A percentile compares a stretch with the other conserved stretches of the same genome.
These are phyloP conservation scores for Dryadula phaetusa DNA, from an alignment of 2,888 invertebrate species.

Conservation along the genomic window DNA sequence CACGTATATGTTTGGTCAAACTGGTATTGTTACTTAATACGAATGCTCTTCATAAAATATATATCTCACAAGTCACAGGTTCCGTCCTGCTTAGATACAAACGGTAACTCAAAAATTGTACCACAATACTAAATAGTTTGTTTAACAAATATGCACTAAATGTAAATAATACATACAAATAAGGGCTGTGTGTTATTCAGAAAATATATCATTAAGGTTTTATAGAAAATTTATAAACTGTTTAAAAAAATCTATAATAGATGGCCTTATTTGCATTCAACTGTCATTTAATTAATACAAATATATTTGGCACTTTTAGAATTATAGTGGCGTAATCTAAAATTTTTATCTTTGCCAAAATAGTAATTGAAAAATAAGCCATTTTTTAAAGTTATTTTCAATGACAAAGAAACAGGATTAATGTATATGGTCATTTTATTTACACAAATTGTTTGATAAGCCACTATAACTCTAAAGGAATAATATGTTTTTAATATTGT, in stretches of 20 bases:
- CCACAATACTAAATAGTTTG: neutral
- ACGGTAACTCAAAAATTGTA: conserved; percentile 37
- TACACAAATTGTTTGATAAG: too few relatives aligned
- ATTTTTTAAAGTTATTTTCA: too few relatives aligned
- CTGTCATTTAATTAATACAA: neutral
- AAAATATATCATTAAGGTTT: neutral
- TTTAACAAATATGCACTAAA: neutral
- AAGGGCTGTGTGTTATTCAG: conserved; percentile 1
- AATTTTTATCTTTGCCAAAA: too few relatives aligned
- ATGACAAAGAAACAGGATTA: too few relatives aligned
- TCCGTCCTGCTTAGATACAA: conserved; percentile 37
- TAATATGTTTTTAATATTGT: too few relatives aligned
- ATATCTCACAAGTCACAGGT: conserved; percentile 17
- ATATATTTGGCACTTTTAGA: too few relatives aligned
- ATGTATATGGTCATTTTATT: too few relatives aligned
- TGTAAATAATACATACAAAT: conserved; percentile 3
- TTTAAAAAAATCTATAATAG: neutral
- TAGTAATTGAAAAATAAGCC: too few relatives aligned
- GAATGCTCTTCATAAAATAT: conserved; percentile 10
- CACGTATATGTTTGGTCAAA: conserved; percentile 29
- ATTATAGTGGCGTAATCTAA: too few relatives aligned
- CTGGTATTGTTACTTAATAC: conserved; percentile 16
- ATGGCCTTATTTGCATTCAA: neutral
- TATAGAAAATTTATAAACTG: neutral
- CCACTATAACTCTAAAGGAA: too few relatives aligned